phyloP scores from a whole-genome alignment of 2,888 invertebrate genomes.

The Athalia cordata region DNA sequence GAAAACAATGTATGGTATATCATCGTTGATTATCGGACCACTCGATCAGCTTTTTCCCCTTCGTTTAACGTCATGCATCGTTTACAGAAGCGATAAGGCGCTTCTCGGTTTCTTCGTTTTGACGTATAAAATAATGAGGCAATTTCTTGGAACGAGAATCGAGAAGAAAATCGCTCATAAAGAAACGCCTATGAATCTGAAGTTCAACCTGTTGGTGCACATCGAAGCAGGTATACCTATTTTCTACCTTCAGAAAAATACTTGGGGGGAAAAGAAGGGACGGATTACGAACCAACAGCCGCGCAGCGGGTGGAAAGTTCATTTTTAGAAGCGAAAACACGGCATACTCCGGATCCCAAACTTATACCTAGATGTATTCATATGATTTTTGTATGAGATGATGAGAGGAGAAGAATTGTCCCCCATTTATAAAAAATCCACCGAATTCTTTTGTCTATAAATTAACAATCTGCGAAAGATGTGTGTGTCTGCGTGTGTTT shows the following conservation, averaged over 20 bases:
- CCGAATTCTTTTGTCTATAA: not conserved
- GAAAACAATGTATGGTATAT: not conserved
- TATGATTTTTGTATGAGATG: conserved; percentile 10
- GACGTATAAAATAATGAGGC: not conserved
- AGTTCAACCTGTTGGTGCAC: conserved; percentile 4
- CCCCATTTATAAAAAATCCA: not conserved
- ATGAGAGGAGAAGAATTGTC: conserved; percentile 6
- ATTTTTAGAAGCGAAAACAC: conserved; percentile 42
- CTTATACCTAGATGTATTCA: conserved; percentile 6
- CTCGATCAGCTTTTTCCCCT: not conserved
- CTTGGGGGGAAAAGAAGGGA: conserved; percentile 16
- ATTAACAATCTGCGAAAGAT: too few species aligned
- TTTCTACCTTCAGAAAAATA: conserved; percentile 21
- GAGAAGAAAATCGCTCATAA: not conserved
- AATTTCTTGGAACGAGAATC: too few species aligned
- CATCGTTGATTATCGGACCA: not conserved
- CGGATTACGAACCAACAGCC: conserved; percentile 37
- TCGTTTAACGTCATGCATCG: not conserved
- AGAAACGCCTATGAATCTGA: not conserved
- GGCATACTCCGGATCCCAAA: conserved; percentile 22
- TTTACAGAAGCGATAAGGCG: not conserved
- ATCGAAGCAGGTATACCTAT: conserved; percentile 18
- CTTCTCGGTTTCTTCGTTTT: not conserved
- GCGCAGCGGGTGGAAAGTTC: conserved; percentile 44
- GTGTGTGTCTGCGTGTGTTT: too few species aligned